phyloP scores from a whole-genome alignment of 2,888 invertebrate species.

The Nephrotoma guestfalica region DNA sequence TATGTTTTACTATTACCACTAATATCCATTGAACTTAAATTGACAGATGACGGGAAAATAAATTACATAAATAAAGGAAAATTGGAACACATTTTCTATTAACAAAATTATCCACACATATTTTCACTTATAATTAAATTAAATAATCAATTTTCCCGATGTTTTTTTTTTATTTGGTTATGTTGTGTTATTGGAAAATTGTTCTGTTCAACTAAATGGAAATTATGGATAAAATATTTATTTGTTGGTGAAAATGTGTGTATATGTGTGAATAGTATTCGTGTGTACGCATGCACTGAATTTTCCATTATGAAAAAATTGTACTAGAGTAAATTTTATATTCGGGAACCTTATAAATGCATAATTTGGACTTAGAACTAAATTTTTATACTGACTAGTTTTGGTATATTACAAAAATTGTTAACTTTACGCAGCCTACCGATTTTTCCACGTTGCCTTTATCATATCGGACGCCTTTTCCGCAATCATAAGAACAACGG shows the following conservation, averaged over 20 bases:
- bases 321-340: neutral
- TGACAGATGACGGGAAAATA: neutral
- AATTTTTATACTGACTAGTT: neutral
- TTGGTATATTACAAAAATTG: neutral
- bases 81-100: neutral
- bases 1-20: neutral
- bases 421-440: neutral
- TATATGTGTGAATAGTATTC: neutral
- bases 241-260: neutral
- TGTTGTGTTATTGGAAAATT: neutral
- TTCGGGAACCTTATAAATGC: neutral
- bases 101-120: neutral
- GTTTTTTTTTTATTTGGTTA: neutral
- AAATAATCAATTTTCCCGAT: neutral
- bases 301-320: neutral
- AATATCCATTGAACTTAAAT: neutral
- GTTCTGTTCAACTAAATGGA: neutral
- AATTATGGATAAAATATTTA: neutral
- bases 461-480: slow-evolving; percentile 44
- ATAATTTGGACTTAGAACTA: neutral
- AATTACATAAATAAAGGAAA: neutral
- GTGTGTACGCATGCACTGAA: neutral
- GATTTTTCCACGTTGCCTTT: slow-evolving; percentile 31
- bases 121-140: neutral
- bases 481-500: slow-evolving; percentile 42